A percentile compares a stretch with the other conserved stretches of the same genome.
Evolutionary conservation across 2,113 vertebrate genomes (phyloP).

Genomic region (Callithrix jacchus): DNA sequence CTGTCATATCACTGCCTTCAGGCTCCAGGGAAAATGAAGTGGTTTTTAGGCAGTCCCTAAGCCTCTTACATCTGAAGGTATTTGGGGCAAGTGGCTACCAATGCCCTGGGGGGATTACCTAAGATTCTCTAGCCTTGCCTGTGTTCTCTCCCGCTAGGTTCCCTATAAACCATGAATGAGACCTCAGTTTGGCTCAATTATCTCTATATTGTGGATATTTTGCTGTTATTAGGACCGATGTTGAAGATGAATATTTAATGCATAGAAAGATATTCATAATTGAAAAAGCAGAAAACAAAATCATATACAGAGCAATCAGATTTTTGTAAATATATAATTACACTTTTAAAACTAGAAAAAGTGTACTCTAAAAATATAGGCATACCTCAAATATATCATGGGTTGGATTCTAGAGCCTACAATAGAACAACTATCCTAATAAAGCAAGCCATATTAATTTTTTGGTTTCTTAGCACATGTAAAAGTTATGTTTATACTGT

Average conservation of each 20-base stretch:
- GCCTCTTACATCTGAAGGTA: not conserved
- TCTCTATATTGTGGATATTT: not conserved
- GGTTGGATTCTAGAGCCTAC: not conserved
- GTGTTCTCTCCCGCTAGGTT: not conserved
- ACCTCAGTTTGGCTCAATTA: not conserved
- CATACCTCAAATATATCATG: not conserved
- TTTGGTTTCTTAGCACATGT: not conserved
- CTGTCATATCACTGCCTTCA: not conserved
- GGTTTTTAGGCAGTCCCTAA: not conserved
- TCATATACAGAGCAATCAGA: not conserved
- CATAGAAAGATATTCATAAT: not conserved
- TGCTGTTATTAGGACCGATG: not conserved
- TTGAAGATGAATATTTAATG: slow-evolving; percentile 24
- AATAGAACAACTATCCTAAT: not conserved
- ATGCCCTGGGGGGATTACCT: not conserved
- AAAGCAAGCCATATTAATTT: not conserved
- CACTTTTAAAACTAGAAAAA: not conserved
- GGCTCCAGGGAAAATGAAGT: not conserved
- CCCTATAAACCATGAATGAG: not conserved
- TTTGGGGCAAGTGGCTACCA: not conserved
- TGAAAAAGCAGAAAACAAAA: not conserved
- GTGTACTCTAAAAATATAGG: not conserved
- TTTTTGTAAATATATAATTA: not conserved
- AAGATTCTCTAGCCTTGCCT: not conserved
- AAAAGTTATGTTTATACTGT: not conserved